Evolutionary conservation across 1,140 invertebrate genomes (phyloP).

Genomic region (Idris sp.): DNA sequence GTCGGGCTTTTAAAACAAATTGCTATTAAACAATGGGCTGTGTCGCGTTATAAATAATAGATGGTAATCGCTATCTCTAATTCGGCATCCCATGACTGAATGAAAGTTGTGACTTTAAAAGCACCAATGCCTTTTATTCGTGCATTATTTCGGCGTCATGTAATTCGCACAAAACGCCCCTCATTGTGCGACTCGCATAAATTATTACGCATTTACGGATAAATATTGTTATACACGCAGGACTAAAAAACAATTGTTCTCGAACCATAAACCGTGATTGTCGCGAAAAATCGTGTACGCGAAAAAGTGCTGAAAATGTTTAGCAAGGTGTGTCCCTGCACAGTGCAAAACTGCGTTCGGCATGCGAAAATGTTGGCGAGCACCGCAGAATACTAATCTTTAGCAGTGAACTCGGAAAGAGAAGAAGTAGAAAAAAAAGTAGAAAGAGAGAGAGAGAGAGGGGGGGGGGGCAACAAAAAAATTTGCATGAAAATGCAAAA

Average conservation of each 20-base stretch:
- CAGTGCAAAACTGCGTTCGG: constrained; percentile 15
- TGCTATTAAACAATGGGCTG: constrained; percentile 45
- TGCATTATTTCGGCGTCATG: constrained; percentile 8
- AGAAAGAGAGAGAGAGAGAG: constrained; percentile 2
- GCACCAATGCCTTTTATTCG: not conserved
- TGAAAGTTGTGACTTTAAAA: constrained; percentile 17
- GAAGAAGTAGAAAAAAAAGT: not conserved
- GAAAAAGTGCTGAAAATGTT: constrained; percentile 41
- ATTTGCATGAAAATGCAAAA: constrained; percentile 61
- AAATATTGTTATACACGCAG: constrained; percentile 39
- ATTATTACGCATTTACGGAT: constrained; percentile 28
- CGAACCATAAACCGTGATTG: constrained; percentile 19
- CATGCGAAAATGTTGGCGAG: constrained; percentile 4
- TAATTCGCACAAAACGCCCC: constrained; percentile 8
- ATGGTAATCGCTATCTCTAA: constrained; percentile 50
- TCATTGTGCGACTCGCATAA: constrained; percentile 23
- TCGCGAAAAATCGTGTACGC: constrained; percentile 17
- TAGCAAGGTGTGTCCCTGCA: constrained; percentile 32
- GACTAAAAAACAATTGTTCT: constrained; percentile 33
- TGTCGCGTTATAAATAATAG: constrained; percentile 49
- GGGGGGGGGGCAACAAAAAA: constrained; percentile 4
- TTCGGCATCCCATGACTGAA: constrained; percentile 25
- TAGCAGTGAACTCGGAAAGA: not conserved
- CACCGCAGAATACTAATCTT: constrained; percentile 50
- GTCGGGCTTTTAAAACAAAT: constrained; percentile 45